phyloP scores from a whole-genome alignment of 1,140 invertebrate genomes.

The Pissodes strobi region DNA sequence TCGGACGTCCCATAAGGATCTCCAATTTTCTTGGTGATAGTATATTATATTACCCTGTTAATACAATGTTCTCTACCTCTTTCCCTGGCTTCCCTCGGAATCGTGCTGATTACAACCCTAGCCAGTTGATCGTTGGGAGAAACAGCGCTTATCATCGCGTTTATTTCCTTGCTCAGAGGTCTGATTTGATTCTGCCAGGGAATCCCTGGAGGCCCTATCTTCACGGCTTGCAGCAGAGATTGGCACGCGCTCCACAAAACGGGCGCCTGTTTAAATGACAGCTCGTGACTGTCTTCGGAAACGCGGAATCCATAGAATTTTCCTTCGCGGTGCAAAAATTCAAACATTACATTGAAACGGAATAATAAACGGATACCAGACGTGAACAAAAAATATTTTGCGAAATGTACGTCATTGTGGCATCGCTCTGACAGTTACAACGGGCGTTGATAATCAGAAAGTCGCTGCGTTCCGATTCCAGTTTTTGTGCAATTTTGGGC shows the following conservation, averaged over 20 bases:
- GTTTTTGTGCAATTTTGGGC: no score
- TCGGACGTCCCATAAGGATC: no score
- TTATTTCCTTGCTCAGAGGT: slow-evolving; percentile 76
- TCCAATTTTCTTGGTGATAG: no score
- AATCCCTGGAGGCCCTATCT: slow-evolving; percentile 59
- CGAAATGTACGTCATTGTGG: no score
- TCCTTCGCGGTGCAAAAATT: slow-evolving; percentile 11
- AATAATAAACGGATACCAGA: no score
- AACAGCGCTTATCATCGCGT: slow-evolving; percentile 66
- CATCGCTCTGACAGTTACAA: no score
- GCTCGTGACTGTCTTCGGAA: slow-evolving; percentile 59
- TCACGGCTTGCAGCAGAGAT: slow-evolving; percentile 77
- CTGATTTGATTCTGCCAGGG: slow-evolving; percentile 64
- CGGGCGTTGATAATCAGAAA: no score
- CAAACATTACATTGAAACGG: slow-evolving; percentile 21
- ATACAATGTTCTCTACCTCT: no score
- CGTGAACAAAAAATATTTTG: no score
- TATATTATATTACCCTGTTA: no score
- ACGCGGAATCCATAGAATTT: slow-evolving; percentile 9
- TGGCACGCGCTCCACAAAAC: slow-evolving; percentile 91
- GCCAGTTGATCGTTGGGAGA: slow-evolving; percentile 72
- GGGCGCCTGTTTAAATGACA: slow-evolving; percentile 77
- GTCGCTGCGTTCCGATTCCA: no score
- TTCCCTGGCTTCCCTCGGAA: slow-evolving; percentile 75
- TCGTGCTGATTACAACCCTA: slow-evolving; percentile 69